phyloP scores from a whole-genome alignment of 2,797 vertebrate species.

The Varecia variegata region DNA sequence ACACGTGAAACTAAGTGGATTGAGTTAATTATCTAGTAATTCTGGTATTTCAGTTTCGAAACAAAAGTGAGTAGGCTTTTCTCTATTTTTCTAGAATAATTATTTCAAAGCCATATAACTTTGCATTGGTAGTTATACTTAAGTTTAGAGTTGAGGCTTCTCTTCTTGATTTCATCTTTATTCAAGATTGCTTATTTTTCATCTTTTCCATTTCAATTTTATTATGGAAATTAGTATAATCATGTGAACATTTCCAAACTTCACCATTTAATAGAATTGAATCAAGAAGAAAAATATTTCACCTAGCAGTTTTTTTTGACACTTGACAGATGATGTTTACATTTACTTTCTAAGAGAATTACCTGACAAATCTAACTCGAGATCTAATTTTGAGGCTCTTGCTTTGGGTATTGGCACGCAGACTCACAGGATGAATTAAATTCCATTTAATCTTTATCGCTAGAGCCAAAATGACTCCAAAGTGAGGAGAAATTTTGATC shows the following conservation, averaged over 20 bases:
- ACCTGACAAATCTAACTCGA: conserved; percentile 15
- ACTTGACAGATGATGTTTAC: conserved; percentile 69
- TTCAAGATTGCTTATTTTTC: background rate
- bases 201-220: conserved; percentile 57
- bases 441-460: conserved; percentile 15
- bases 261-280: conserved; percentile 58
- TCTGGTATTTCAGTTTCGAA: conserved; percentile 31
- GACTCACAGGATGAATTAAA: background rate
- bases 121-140: background rate
- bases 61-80: conserved; percentile 3
- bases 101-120: background rate
- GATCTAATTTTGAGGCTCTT: background rate
- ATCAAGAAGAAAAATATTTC: conserved; percentile 74
- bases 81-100: background rate
- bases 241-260: conserved; percentile 58
- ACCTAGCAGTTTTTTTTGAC: conserved; percentile 52
- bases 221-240: conserved; percentile 61
- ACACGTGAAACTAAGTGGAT: background rate
- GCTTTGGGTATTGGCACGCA: background rate
- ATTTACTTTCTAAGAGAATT: conserved; percentile 41
- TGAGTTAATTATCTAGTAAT: background rate
- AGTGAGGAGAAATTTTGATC: background rate
- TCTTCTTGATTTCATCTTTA: background rate
- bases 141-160: background rate
- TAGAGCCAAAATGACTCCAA: background rate